Evolutionary conservation across 2,113 vertebrate species (phyloP), one percentile per base, ranked within the genome.

Genomic region (Fulmarus glacialis): DNA sequence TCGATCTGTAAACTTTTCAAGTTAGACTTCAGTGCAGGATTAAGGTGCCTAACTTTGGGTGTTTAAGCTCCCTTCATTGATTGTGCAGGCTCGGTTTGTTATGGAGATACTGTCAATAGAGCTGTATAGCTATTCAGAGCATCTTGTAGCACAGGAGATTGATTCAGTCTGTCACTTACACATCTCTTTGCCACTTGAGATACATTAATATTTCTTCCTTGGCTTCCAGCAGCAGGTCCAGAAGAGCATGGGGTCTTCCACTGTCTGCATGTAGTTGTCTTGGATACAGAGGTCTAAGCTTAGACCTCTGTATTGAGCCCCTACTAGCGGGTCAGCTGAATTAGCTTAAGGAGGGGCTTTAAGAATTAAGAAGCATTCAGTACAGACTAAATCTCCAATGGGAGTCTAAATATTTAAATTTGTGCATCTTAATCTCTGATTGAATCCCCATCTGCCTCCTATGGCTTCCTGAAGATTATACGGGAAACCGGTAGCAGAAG

Each of bases 261-360:
- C 38, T 59, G 10, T 43, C 23, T 68, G 30, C 3, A 1, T 27
- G 66, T 63, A 48, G 42, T 72, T 84, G 68, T 68, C 47, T 84
- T 12, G 5, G 68, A 50, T 85, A 59, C 43, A 36, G 77, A 87
- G 32, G 4, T 50, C 38, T 90, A 40, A 64, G 53, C n/a, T 94
- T 47, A 58, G 71, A 56, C 15, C 20, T 64, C 64, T 59, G 52
- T 68, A 27, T 8, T 83, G 87, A 78, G 50, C 55, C 55, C 34
- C 60, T 84, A 6, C 59, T 70, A 38, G 47, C 2, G 3, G 29
- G 42, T 96, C 91, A 93, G 93, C 68, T 82, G 79, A 93, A 56
- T 78, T 93, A 74, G 73, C 56, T 95, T 87, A 93, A 71, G 64
- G 64, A 94, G 38, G 42, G 13, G 59, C 87, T 91, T 95, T 87